These are phyloP conservation scores for Nycticorax nycticorax DNA, from an alignment of 2,113 vertebrate genomes.

Conservation along the genomic window DNA sequence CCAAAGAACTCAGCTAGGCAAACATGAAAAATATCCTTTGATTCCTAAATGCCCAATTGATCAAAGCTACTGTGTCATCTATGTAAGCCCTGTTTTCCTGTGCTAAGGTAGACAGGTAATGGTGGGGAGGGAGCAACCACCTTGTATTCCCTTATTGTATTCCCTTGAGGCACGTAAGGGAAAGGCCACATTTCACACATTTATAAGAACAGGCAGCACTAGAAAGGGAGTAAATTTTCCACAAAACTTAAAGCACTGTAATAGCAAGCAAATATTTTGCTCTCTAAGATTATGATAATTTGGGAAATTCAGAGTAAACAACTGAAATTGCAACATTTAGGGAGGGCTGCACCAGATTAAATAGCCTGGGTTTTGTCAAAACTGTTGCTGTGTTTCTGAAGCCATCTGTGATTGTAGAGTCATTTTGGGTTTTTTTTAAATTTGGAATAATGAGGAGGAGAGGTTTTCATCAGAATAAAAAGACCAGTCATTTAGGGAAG, in stretches of 20 bases:
- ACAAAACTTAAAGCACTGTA: neutral
- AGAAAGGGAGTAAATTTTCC: neutral
- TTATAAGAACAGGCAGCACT: neutral
- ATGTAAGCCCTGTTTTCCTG: neutral
- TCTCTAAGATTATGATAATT: neutral
- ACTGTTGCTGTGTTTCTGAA: neutral
- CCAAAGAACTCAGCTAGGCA: neutral
- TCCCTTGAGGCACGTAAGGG: neutral
- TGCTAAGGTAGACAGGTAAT: neutral
- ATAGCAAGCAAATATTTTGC: neutral
- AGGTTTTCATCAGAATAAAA: neutral
- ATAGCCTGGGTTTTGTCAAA: neutral
- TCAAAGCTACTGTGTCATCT: neutral
- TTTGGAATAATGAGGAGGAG: neutral
- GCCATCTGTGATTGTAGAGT: neutral
- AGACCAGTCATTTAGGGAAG: neutral
- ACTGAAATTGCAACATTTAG: neutral
- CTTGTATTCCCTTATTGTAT: neutral
- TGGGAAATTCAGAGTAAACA: neutral
- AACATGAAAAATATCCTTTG: neutral
- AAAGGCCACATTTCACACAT: rapidly evolving
- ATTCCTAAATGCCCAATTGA: neutral
- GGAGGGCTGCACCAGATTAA: neutral
- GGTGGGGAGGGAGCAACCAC: neutral
- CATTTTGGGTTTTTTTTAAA: neutral